Base-by-base conservation (phyloP, 2,113 vertebrate genomes). In the Chinchilla lanigera region DNA sequence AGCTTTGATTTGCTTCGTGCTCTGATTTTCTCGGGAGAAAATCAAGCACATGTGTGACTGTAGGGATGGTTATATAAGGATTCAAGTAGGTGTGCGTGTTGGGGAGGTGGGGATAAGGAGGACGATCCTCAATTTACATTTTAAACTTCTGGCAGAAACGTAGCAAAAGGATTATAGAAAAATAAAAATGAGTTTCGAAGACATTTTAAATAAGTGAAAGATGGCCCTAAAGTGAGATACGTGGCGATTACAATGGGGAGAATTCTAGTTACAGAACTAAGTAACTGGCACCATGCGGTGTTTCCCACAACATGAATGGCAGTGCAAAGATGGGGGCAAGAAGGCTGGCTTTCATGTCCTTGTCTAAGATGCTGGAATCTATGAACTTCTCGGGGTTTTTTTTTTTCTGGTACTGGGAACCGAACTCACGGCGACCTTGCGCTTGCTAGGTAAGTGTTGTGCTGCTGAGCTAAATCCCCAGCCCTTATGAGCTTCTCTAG, bases 1-100 rank as follows among this genome's bases (percentile, higher is more conserved):
- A 17, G 14, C 7, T 97, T 95, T 88, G 17, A 85, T 80, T 85
- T 73, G 41, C 28, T 93, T 44, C 33, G 50, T 86, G 38, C 11
- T 87, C 69, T 93, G 41, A 75, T 83, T 95, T 96, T 96, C 9
- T 52, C 67, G n/a, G 54, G 41, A 28, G n/a, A 91, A 89, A 90
- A 90, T 19, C 14, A 93, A 94, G n/a, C 50, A 4, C 24, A 24
- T 41, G 4, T 85, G 35, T 90, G 90, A 94, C 52, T 24, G 82
- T 60, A 7, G 8, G 16, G 35, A 41, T 92, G 30, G 60, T 63
- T 90, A 75, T 41, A 83, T 73, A 92, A 94, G 38, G 54, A 82
- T 94, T 63, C 11, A 93, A 35, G 52, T 16, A 78, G 30, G 26
- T 22, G 10, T 26, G 1, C 67, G 20, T 73, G 41, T 20, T 30